These are phyloP conservation scores for Lasioglossum albipes DNA, from an alignment of 1,140 invertebrate genomes.

Conservation along the genomic window DNA sequence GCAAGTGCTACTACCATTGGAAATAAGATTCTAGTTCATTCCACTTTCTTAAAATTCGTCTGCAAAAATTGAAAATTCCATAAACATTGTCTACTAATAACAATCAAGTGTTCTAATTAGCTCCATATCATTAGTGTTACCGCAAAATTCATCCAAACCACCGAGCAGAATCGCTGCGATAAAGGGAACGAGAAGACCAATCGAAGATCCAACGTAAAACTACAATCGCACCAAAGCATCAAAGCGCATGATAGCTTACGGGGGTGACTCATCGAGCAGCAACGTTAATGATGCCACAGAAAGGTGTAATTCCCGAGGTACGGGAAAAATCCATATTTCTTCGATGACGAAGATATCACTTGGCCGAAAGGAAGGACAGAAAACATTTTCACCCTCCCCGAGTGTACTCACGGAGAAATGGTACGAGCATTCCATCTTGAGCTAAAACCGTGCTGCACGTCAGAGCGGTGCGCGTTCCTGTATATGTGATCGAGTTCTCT, in stretches of 20 bases:
- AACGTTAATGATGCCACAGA: neutral
- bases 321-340: constrained; percentile 40
- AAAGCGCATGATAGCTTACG: no score
- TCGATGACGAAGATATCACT: constrained; percentile 43
- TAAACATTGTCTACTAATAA: no score
- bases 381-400: constrained; percentile 47
- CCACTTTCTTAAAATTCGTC: no score
- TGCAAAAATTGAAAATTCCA: no score
- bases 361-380: constrained; percentile 36
- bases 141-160: no score
- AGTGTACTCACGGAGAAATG: constrained; percentile 50
- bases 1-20: no score
- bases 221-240: neutral
- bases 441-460: constrained; percentile 61
- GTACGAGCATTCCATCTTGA: constrained; percentile 66
- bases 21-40: no score
- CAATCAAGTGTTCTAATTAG: no score
- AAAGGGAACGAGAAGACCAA: no score
- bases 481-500: neutral
- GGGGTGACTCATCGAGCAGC: neutral
- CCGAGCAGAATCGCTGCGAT: no score
- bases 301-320: constrained; percentile 24
- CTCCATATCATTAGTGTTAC: no score
- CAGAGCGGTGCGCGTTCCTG: constrained; percentile 28
- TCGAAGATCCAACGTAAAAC: neutral